Evolutionary conservation across 2,888 invertebrate species (phyloP).

Genomic region (Hirtodrosophila cameraria): DNA sequence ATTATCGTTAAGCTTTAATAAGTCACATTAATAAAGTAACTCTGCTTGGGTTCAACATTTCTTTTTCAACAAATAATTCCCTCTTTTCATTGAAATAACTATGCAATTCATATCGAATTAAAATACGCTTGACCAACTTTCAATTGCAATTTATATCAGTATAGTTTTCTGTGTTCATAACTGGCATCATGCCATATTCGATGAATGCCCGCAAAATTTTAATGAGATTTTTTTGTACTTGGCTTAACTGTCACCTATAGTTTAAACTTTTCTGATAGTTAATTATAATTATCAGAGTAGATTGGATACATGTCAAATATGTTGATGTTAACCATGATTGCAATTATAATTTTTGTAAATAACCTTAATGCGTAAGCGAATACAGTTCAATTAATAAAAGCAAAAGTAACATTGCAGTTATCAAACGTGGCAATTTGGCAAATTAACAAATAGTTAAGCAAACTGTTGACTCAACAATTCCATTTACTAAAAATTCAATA

Average conservation of each 20-base stretch:
- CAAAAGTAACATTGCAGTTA: conserved; percentile 9
- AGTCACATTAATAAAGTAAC: conserved; percentile 1
- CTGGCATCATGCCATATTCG: too few relatives aligned
- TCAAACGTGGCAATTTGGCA: conserved; percentile 33
- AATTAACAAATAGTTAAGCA: conserved; percentile 45
- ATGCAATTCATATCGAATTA: too few relatives aligned
- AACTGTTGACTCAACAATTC: conserved; percentile 28
- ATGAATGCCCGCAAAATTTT: too few relatives aligned
- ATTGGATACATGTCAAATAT: conserved; percentile 15
- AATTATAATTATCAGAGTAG: conserved; percentile 9
- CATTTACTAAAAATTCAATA: not conserved
- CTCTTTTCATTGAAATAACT: too few relatives aligned
- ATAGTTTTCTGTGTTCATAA: too few relatives aligned
- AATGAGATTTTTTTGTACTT: too few relatives aligned
- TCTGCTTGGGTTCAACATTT: too few relatives aligned
- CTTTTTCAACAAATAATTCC: too few relatives aligned
- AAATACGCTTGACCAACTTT: too few relatives aligned
- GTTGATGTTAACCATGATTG: conserved; percentile 15
- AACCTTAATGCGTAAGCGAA: conserved; percentile 7
- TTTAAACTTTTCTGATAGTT: not conserved
- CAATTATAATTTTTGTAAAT: conserved; percentile 43
- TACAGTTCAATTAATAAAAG: conserved; percentile 14
- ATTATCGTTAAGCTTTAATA: too few relatives aligned
- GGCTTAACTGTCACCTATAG: too few relatives aligned
- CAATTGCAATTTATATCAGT: too few relatives aligned